phyloP scores from a whole-genome alignment of 2,113 vertebrate genomes.

The Saccopteryx bilineata region DNA sequence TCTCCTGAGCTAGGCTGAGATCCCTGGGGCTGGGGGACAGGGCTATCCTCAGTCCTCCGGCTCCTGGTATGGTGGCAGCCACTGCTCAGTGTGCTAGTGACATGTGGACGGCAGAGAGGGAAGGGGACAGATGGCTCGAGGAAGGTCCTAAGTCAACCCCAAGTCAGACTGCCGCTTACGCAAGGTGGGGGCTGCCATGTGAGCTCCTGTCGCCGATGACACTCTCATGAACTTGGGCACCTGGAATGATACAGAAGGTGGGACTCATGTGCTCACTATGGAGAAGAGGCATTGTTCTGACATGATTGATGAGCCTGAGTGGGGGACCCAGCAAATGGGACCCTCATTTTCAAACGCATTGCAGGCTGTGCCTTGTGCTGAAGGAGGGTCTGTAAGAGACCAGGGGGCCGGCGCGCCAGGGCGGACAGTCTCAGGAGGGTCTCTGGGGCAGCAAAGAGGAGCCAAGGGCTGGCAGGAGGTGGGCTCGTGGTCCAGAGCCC shows the following conservation, averaged over 20 bases:
- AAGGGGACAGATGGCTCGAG: neutral
- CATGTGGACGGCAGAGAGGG: neutral
- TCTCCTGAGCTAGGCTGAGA: rapidly evolving
- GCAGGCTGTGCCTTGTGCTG: neutral
- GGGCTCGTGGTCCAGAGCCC: neutral
- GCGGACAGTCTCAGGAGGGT: neutral
- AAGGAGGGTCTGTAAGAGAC: neutral
- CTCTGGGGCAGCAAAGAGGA: neutral
- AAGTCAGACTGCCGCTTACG: rapidly evolving
- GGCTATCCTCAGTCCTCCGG: rapidly evolving
- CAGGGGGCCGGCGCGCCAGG: neutral
- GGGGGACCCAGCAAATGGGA: rapidly evolving
- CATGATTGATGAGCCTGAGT: rapidly evolving
- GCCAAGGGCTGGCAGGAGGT: neutral
- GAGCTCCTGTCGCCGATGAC: rapidly evolving
- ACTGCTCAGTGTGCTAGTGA: neutral
- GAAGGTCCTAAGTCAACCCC: rapidly evolving
- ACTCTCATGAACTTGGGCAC: rapidly evolving
- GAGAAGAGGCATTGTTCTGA: rapidly evolving
- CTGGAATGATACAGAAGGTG: rapidly evolving
- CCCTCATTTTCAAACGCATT: no score
- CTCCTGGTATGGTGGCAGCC: rapidly evolving
- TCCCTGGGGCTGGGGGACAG: rapidly evolving
- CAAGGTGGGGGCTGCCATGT: rapidly evolving
- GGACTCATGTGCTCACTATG: rapidly evolving